phyloP scores from a whole-genome alignment of 2,797 vertebrate genomes.

The Geotrypetes seraphini region DNA sequence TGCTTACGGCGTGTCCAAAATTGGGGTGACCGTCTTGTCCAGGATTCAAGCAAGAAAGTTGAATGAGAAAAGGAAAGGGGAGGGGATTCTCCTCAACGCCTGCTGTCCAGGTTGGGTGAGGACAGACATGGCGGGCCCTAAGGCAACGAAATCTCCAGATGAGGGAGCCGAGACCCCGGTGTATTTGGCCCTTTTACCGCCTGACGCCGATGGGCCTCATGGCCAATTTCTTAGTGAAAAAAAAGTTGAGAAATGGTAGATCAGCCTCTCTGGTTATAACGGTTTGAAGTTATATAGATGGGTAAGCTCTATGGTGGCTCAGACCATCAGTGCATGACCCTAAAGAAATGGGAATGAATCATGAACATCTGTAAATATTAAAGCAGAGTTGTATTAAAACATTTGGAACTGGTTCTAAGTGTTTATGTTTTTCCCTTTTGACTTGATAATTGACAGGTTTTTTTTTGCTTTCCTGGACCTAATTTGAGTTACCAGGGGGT shows the following conservation, averaged over 20 bases:
- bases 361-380: no score
- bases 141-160: conserved; percentile 65
- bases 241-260: conserved; percentile 65
- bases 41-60: conserved; percentile 68
- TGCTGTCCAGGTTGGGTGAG: conserved; percentile 85
- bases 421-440: no score
- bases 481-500: no score
- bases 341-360: no score
- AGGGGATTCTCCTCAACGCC: conserved; percentile 77
- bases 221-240: conserved; percentile 71
- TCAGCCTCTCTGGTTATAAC: no score
- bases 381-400: no score
- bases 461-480: no score
- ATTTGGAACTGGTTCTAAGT: no score
- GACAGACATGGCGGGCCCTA: conserved; percentile 70
- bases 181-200: conserved; percentile 74
- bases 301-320: no score
- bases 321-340: no score
- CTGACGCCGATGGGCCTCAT: conserved; percentile 61
- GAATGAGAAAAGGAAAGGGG: conserved; percentile 52
- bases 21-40: conserved; percentile 76
- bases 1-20: conserved; percentile 79
- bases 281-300: no score
- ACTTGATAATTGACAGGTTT: no score
- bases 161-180: conserved; percentile 78